Conservation (phyloP, 2,113 vertebrate species). For the Steatornis caripensis region DNA sequence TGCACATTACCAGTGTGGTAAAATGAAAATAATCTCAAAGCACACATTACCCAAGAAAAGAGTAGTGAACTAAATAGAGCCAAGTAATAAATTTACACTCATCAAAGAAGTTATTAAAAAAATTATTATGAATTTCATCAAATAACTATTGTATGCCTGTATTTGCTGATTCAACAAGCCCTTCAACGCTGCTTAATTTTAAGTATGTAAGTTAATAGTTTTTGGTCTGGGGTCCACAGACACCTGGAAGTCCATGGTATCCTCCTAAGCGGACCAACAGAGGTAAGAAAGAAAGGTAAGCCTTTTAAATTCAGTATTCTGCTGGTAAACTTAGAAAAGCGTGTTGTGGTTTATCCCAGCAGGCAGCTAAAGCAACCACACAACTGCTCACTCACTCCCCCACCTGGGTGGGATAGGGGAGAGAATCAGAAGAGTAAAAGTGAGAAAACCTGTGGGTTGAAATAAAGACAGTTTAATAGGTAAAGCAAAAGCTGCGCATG, state of each 20-base stretch:
- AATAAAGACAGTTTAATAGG: too few species aligned
- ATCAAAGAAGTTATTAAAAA: slow-evolving; percentile 26
- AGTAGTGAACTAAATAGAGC: neutral
- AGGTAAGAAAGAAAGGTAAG: neutral
- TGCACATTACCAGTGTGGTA: slow-evolving; percentile 7
- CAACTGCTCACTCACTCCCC: too few species aligned
- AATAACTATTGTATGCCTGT: neutral
- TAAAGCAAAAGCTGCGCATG: too few species aligned
- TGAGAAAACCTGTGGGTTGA: too few species aligned
- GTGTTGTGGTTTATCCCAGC: too few species aligned
- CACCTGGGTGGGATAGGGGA: too few species aligned
- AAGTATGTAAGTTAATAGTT: neutral
- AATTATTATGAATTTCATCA: neutral
- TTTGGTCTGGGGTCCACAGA: neutral
- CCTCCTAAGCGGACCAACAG: neutral
- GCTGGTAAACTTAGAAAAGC: neutral
- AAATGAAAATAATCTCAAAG: slow-evolving; percentile 57
- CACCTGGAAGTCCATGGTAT: neutral
- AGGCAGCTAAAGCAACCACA: too few species aligned
- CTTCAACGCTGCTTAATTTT: neutral
- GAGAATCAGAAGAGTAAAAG: too few species aligned
- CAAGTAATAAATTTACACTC: slow-evolving; percentile 11
- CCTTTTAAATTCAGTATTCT: neutral
- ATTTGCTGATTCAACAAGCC: neutral
- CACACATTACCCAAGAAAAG: slow-evolving; percentile 16